Base-by-base conservation (phyloP, 2,113 vertebrate species). In the Smithornis capensis region DNA sequence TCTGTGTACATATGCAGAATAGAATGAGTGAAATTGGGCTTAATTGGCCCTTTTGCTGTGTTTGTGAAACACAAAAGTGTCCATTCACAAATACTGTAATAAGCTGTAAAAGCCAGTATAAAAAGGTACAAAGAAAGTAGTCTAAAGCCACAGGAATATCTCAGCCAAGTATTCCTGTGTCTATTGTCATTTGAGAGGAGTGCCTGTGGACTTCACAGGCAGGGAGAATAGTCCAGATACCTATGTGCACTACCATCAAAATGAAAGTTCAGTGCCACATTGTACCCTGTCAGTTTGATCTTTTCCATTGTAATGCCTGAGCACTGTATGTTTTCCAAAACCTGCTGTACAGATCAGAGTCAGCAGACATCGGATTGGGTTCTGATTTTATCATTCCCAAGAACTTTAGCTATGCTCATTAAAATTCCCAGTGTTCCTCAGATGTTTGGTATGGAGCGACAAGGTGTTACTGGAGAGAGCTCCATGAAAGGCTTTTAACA, bases 271-370 rank as follows among this genome's bases (percentile, higher is more conserved):
- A 74, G n/a, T 0, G 0, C 18, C 47, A 7, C 73, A 83, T 83
- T 88, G 50, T 81, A 29, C 50, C 27, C 7, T 19, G 45, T 10
- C 42, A 23, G 33, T 42, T 45, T 87, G 42, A 70, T 56, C 56
- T 52, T 83, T 70, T 35, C 76, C 5, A 1, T 14, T 50, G 24
- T 27, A n/a, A 35, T 0, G 0, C 14, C 28, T 22, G 59, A 77
- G 65, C 14, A 1, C 2, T 2, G 16, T 3, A 0, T 35, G 73
- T 50, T 84, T 87, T 38, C 84, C 65, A 29, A 67, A 78, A 45
- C 68, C 73, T 83, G n/a, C 77, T 81, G 52, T 22, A 78, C 50
- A n/a, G 47, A 78, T 81, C 73, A 91, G 60, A 89, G 71, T 5
- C 3, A 1, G 47, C 77, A 82, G 11, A 56, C 40, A 14, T 53